Conservation (phyloP, 1,140 invertebrate genomes). For the Ceratina japonica region DNA sequence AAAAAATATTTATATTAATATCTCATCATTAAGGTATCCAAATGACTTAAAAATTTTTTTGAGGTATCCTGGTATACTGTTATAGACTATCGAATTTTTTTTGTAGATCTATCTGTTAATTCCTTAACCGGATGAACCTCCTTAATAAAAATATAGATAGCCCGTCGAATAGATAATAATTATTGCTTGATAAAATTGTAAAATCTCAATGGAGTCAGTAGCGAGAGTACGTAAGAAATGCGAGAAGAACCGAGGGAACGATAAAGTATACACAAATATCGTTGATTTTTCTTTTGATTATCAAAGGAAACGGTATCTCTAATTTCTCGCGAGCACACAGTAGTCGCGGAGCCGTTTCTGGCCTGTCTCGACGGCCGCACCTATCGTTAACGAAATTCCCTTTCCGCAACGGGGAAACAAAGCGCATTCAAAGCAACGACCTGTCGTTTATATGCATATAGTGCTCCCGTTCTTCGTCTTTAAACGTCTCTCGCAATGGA, state of each 20-base stretch:
- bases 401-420: slow-evolving; percentile 46
- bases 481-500: slow-evolving; percentile 55
- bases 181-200: too few species aligned
- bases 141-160: too few species aligned
- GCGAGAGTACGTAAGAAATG: too few species aligned
- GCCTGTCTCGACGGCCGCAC: slow-evolving; percentile 8
- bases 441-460: slow-evolving; percentile 60
- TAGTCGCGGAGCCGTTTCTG: slow-evolving; percentile 14
- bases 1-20: too few species aligned
- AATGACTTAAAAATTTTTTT: too few species aligned
- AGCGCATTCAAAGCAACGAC: slow-evolving; percentile 61
- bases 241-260: background rate
- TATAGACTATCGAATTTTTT: too few species aligned
- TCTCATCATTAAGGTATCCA: too few species aligned
- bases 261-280: background rate
- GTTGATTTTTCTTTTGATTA: background rate
- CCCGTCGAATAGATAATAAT: too few species aligned
- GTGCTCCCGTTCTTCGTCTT: slow-evolving; percentile 41
- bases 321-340: slow-evolving; percentile 12
- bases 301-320: slow-evolving; percentile 28
- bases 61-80: too few species aligned
- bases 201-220: background rate
- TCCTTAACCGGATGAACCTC: too few species aligned
- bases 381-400: slow-evolving; percentile 58
- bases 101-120: too few species aligned